Base-by-base conservation (phyloP, 2,888 invertebrate species). In the Heliconius charithonia region DNA sequence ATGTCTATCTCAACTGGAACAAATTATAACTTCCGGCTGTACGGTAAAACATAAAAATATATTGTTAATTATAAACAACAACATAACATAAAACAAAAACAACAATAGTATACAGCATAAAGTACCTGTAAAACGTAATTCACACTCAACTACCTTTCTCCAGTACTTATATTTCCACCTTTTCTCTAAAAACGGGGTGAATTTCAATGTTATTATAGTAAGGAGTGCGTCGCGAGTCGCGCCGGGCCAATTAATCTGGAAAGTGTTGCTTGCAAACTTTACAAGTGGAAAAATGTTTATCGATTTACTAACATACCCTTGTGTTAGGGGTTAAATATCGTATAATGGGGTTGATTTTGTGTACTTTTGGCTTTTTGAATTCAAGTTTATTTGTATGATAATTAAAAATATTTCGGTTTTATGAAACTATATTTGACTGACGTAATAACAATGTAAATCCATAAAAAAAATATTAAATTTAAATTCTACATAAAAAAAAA, bases 281-380 rank as follows among this genome's bases (percentile, higher is more conserved):
- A 41, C 25, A 25, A 74, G 62, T 74, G 63, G 74, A 45, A 74
- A 74, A 74, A 74, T 74, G 72, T 59, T 74, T 74, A 74, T 74
- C 45, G 41, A 63, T 65, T 65, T 62, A 27, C 62, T 59, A n/a
- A 63, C 41, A 63, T 59, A 32, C 37, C 69, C 69, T 41, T 25
- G 16, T 41, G 41, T 25, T 45, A 3, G 41, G 25, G 69, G 69
- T 45, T 13, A 13, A 45, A 69, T 72, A 37, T n/a, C 29, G 59
- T 7, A 9, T 72, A 19, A 19, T 59, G 56, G 56, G 56, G 72
- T 32, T 59, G n/a, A 13, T 72, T 72, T 59, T 37, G 27, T 51
- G 6, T 67, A 41, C 41, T 41, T 67, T 65, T 27, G 25, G 51
- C 6, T 51, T 51, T 45, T 51, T 51, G 16, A 16, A 51, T 19